Evolutionary conservation across 2,113 vertebrate genomes (phyloP).

Genomic region (Calidris pygmaea): DNA sequence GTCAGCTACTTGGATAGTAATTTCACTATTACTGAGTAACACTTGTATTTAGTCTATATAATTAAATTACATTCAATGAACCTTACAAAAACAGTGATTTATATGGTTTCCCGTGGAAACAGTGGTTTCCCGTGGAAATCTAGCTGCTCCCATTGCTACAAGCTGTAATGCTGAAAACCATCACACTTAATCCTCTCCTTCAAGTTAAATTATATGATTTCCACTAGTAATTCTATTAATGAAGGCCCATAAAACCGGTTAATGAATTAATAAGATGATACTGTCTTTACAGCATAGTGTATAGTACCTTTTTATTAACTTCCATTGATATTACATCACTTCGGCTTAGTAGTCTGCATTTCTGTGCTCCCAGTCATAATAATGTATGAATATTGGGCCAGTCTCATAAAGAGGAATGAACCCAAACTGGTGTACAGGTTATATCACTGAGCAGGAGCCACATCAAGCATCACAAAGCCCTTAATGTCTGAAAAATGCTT

Average conservation of each 20-base stretch:
- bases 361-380: background rate
- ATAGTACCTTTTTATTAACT: constrained; percentile 10
- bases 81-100: background rate
- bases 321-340: background rate
- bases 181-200: background rate
- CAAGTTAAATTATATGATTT: background rate
- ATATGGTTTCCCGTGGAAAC: background rate
- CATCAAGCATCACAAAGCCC: constrained; percentile 47
- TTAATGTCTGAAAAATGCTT: constrained; percentile 47
- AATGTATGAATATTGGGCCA: background rate
- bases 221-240: background rate
- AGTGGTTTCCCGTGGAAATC: background rate
- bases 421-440: background rate
- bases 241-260: background rate
- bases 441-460: constrained; percentile 4
- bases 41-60: background rate
- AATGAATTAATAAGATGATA: background rate
- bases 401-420: background rate
- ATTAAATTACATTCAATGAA: background rate
- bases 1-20: background rate
- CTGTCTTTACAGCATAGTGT: background rate
- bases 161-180: background rate
- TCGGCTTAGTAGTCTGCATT: background rate
- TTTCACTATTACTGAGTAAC: background rate
- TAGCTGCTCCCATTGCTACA: background rate